Evolutionary conservation across 2,888 invertebrate genomes (phyloP).

Genomic region (Rhamnusium bicolor): DNA sequence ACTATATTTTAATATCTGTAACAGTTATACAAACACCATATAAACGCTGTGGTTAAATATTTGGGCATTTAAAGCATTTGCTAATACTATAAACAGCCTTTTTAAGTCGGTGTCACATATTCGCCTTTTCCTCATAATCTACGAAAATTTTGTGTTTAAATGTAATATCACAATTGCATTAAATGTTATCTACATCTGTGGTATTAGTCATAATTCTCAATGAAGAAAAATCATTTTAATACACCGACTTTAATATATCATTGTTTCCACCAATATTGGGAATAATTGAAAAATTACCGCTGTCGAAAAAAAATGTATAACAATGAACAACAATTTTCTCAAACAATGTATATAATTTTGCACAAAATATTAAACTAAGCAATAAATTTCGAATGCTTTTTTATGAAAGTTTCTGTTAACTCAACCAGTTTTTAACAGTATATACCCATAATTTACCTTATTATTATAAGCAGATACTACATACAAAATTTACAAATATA

Average conservation of each 20-base stretch:
- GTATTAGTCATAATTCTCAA: too few species aligned
- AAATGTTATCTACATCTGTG: neutral
- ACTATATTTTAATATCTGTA: neutral
- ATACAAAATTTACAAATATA: constrained; percentile 4
- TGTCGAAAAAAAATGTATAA: neutral
- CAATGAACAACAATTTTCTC: neutral
- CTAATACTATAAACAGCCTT: neutral
- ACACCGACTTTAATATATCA: too few species aligned
- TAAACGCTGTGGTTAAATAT: neutral
- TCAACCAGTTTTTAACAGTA: neutral
- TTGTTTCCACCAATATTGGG: too few species aligned
- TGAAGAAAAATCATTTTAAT: neutral
- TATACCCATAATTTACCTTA: neutral
- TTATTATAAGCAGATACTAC: neutral
- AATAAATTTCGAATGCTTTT: constrained; percentile 22
- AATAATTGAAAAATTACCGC: too few species aligned
- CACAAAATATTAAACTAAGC: constrained; percentile 27
- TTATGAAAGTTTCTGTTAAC: neutral
- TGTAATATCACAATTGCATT: neutral
- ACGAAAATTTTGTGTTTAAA: neutral
- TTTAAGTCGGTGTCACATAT: neutral
- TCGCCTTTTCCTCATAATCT: too few species aligned
- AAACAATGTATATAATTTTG: constrained; percentile 28
- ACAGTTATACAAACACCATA: neutral
- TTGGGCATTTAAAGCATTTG: neutral